phyloP scores from a whole-genome alignment of 2,797 vertebrate genomes.

The Melanotaenia maccullochi region DNA sequence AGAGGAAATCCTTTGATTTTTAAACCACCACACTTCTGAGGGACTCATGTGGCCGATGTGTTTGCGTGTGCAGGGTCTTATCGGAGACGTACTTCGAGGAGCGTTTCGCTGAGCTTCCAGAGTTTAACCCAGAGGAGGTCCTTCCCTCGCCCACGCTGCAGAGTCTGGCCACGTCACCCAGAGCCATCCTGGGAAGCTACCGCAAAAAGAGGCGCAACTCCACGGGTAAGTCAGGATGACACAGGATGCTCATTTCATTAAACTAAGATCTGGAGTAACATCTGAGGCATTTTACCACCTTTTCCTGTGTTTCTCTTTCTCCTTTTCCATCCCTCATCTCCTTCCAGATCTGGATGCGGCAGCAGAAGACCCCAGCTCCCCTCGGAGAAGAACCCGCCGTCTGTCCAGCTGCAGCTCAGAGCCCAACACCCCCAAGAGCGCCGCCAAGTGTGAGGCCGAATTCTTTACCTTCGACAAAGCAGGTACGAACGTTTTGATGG shows the following conservation, averaged over 20 bases:
- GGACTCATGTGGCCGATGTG: conserved; percentile 6
- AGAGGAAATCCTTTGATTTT: conserved; percentile 8
- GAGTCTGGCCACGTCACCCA: conserved; percentile 91
- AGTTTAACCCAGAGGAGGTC: conserved; percentile 92
- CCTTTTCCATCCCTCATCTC: neutral
- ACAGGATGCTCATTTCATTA: neutral
- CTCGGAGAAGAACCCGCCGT: conserved; percentile 89
- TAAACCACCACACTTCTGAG: neutral
- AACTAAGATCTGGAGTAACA: neutral
- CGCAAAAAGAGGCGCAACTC: conserved; percentile 93
- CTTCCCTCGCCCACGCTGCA: conserved; percentile 93
- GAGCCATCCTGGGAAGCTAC: conserved; percentile 93
- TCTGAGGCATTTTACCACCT: neutral
- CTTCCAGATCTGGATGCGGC: conserved; percentile 86
- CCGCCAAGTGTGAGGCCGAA: conserved; percentile 93
- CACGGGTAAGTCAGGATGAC: conserved; percentile 79
- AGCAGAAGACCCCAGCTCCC: conserved; percentile 89
- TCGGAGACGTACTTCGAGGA: conserved; percentile 91
- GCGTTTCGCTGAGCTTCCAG: conserved; percentile 91
- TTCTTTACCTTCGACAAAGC: conserved; percentile 93
- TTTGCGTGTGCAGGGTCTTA: conserved; percentile 82
- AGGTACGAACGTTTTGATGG: conserved; percentile 67
- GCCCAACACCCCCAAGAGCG: conserved; percentile 94
- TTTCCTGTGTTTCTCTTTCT: neutral
- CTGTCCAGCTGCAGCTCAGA: conserved; percentile 94